phyloP scores from a whole-genome alignment of 2,888 invertebrate species.

The Anticlea derivata region DNA sequence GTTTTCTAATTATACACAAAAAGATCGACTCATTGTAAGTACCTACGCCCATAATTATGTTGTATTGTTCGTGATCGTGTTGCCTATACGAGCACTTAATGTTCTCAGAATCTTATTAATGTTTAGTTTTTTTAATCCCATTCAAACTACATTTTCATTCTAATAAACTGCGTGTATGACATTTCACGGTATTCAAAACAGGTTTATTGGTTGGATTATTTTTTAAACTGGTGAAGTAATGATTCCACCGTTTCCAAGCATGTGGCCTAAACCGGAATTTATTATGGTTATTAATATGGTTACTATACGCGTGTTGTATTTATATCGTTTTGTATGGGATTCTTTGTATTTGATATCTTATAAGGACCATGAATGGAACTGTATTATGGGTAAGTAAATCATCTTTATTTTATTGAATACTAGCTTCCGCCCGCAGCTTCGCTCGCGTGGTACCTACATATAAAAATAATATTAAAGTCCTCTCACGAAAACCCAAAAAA shows the following conservation, averaged over 20 bases:
- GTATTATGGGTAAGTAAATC: conserved; percentile 9
- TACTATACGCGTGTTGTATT: conserved; percentile 14
- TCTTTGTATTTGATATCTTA: conserved; percentile 25
- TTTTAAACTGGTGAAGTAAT: conserved; percentile 26
- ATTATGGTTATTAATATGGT: conserved; percentile 14
- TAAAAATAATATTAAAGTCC: too few relatives aligned
- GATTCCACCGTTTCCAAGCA: conserved; percentile 19
- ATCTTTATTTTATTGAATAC: not conserved
- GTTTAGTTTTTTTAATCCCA: conserved; percentile 27
- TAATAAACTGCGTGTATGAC: conserved; percentile 37
- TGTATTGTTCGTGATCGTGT: conserved; percentile 26
- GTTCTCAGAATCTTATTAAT: conserved; percentile 41
- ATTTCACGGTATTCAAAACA: conserved; percentile 40
- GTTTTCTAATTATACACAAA: conserved; percentile 31
- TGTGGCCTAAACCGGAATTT: conserved; percentile 27
- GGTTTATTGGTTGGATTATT: conserved; percentile 34
- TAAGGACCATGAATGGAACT: conserved; percentile 12
- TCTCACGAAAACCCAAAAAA: too few relatives aligned
- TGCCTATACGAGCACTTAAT: conserved; percentile 32
- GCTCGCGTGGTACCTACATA: too few relatives aligned
- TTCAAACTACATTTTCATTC: conserved; percentile 39
- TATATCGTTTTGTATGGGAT: conserved; percentile 12
- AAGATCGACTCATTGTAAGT: conserved; percentile 13
- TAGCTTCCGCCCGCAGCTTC: too few relatives aligned
- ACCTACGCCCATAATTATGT: conserved; percentile 20